Base-by-base conservation (phyloP, 2,797 vertebrate genomes). In the Urocyon cinereoargenteus region DNA sequence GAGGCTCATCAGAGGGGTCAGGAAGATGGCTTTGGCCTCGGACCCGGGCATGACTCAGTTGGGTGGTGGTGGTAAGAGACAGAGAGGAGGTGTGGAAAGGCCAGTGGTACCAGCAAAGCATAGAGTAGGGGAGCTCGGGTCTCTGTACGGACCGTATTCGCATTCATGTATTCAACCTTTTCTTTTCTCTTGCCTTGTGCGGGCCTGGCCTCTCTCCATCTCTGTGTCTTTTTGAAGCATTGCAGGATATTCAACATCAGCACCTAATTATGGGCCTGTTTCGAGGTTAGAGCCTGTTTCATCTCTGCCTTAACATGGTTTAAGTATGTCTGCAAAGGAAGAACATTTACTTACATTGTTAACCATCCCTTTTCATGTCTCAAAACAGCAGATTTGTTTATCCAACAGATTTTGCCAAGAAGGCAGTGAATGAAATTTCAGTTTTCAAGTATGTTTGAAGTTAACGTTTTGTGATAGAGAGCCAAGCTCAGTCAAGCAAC, bases 341-440 rank as follows among this genome's bases (percentile, higher is more conserved):
- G 62, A 97, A 90, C 84, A 89, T 91, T 83, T 79, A 94, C 92
- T 96, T 96, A 91, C 85, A 26, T 94, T 93, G 86, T 77, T 72
- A 95, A 73, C 73, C 81, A 93, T 89, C 45, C 49, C 81, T 86
- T 98, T 94, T 94, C 64, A 94, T 92, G 81, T 92, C 83, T 96
- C 86, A 86, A 64, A 93, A 84, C 36, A 70, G 78, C 82, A 96
- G 92, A 96, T 90, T 94, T 97, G 92, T 96, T 97, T 97, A 96
- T 51, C 82, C 73, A 93, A 91, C 31, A 95, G 61, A 96, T 97
- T 96, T 97, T 96, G 68, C 94, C 86, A 94, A 95, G 79, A 86
- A 85, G 55, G 87, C 89, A 94, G 94, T 96, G 94, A 97, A 96
- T 98, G 95, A 96, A 96, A 96, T 97, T 97, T 97, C 55, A 72